phyloP scores from a whole-genome alignment of 2,888 invertebrate genomes.

The Antheraea assamensis region DNA sequence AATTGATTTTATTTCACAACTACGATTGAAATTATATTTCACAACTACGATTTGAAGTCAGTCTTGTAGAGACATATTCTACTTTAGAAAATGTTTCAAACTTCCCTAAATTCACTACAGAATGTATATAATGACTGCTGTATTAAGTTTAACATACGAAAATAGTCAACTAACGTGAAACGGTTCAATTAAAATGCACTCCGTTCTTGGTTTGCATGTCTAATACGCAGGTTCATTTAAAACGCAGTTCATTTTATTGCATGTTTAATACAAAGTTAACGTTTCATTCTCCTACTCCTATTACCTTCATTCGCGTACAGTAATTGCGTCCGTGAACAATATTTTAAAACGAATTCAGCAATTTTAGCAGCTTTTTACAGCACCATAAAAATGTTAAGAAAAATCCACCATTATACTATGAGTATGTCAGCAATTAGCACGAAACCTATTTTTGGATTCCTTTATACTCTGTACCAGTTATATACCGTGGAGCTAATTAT shows the following conservation, averaged over 20 bases:
- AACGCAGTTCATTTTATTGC: background rate
- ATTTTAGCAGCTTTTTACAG: background rate
- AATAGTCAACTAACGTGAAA: background rate
- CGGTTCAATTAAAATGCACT: background rate
- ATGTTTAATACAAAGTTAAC: background rate
- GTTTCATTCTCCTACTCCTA: background rate
- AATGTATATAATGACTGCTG: background rate
- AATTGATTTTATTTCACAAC: too few species aligned
- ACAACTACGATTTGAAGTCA: background rate
- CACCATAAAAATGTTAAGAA: background rate
- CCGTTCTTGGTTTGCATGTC: background rate
- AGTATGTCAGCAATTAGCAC: background rate
- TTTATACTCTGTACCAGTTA: background rate
- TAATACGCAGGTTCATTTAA: background rate
- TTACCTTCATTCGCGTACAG: background rate
- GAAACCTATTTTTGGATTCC: background rate
- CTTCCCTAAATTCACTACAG: background rate
- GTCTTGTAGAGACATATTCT: background rate
- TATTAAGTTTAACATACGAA: slow-evolving; percentile 3
- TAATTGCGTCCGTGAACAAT: background rate
- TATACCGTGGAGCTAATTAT: background rate
- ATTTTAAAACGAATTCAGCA: background rate
- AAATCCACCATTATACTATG: background rate
- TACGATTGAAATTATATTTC: too few species aligned
- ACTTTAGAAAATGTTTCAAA: background rate